Percentiles rank a stretch among this genome's conserved stretches.
Evolutionary conservation across 2,113 vertebrate species (phyloP).

Genomic region (Rhabdomys dilectus): DNA sequence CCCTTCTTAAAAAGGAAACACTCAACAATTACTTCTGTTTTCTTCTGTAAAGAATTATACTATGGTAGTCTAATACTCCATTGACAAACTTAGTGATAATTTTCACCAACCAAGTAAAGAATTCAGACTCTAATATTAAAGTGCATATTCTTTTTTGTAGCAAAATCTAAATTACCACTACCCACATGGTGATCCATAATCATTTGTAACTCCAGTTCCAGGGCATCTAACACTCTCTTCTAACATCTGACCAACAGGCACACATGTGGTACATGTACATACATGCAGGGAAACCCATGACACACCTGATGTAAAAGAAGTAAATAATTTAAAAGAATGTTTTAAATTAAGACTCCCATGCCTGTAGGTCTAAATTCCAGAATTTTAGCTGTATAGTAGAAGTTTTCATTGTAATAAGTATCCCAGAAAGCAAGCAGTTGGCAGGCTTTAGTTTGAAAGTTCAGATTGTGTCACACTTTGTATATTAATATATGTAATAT

Average conservation of each 20-base stretch:
- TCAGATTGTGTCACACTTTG: background rate
- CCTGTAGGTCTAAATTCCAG: background rate
- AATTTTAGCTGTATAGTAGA: background rate
- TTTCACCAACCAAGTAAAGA: constrained; percentile 14
- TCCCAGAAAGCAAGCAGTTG: constrained; percentile 7
- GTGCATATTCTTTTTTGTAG: background rate
- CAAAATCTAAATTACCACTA: background rate
- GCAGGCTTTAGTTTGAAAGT: background rate
- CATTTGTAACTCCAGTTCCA: background rate
- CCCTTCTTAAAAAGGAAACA: background rate
- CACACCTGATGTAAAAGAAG: background rate
- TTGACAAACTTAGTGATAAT: background rate
- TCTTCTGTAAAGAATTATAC: background rate
- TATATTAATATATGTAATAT: background rate
- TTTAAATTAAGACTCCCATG: background rate
- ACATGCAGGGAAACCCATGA: background rate
- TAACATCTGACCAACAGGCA: background rate
- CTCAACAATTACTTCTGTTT: background rate
- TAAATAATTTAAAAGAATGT: background rate
- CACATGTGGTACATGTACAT: background rate
- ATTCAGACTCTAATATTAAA: constrained; percentile 33
- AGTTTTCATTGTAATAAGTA: constrained; percentile 48
- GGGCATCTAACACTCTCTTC: background rate
- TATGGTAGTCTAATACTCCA: background rate
- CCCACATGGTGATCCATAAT: background rate